Conservation (phyloP, 1,140 invertebrate species). For the Gryon sp. region DNA sequence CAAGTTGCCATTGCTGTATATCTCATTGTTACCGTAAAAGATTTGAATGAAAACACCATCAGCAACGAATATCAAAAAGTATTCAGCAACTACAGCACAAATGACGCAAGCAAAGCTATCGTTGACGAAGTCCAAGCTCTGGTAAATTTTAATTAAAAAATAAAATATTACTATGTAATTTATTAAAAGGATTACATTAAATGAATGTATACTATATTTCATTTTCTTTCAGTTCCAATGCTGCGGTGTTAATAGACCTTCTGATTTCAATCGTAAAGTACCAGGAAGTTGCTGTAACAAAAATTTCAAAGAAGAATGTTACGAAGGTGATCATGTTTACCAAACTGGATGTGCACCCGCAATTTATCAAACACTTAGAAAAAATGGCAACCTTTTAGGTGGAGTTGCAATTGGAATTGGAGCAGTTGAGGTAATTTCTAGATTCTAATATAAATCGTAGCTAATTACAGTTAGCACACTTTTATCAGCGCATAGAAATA, state of each 20-base stretch:
- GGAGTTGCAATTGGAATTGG: conserved; percentile 84
- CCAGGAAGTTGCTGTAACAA: conserved; percentile 17
- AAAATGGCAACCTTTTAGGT: conserved; percentile 81
- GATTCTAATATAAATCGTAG: too few species aligned
- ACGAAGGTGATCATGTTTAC: neutral
- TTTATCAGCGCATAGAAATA: too few species aligned
- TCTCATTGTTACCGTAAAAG: conserved; percentile 75
- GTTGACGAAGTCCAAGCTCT: conserved; percentile 3
- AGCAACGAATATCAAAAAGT: neutral
- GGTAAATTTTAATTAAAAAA: conserved; percentile 3
- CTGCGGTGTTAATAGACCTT: conserved; percentile 79
- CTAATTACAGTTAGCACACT: too few species aligned
- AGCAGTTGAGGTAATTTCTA: conserved; percentile 83
- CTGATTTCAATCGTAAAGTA: conserved; percentile 47
- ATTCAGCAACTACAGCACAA: neutral
- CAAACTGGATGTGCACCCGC: conserved; percentile 43
- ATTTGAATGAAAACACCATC: neutral
- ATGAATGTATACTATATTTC: neutral
- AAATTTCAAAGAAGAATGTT: neutral
- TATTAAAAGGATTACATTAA: neutral
- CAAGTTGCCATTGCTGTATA: conserved; percentile 83
- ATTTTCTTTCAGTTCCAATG: conserved; percentile 80
- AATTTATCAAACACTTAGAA: conserved; percentile 80
- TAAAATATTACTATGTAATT: neutral
- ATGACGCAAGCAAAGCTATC: neutral